Evolutionary conservation across 2,888 invertebrate genomes (phyloP), one percentile per base, ranked within the genome.

Genomic region (Himalopsyche kuldschensis): DNA sequence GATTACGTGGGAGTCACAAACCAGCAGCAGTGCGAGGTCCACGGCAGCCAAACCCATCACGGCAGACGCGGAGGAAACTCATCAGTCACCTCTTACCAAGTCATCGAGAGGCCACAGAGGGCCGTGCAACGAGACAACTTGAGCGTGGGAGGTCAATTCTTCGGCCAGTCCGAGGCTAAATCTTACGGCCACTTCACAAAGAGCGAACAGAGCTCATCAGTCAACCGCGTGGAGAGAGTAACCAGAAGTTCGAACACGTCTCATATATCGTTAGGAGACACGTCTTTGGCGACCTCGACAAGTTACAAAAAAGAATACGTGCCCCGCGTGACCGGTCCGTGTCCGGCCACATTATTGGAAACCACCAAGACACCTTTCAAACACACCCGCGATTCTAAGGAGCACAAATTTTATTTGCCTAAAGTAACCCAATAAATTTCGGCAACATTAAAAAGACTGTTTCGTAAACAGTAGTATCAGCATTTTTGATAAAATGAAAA

Each of bases 331-430:
- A 94, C 94, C 86, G 90, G 91, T 41, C 95, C 96, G 0, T 97
- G 97, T 89, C 96, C 96, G 0, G 97, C 96, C 47, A 93, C 96
- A 46, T 91, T 96, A 86, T 93, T 97, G 81, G 95, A 96, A 88
- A 92, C 94, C 55, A 94, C 95, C 82, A 93, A 93, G 86, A 94
- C 96, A 82, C 95, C 95, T 24, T 97, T 95, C 90, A 96, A 96
- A 89, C 96, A 97, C 88, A 96, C 96, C 32, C 93, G 96, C 86
- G 96, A 97, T 89, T 96, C 97, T 15, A 95, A 94, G 87, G 95
- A 96, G 88, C 97, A 97, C 90, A 96, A 96, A 89, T 97, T 96
- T 89, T 97, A 96, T 89, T 93, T 95, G 88, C 93, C 95, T 2
- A 93, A 94, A 89, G 92, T 93, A 84, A 92, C 91, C 5, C 55